Percentiles rank a stretch among this genome's conserved stretches.
phyloP scores from a whole-genome alignment of 2,888 invertebrate species.

The Nomada ruficornis region DNA sequence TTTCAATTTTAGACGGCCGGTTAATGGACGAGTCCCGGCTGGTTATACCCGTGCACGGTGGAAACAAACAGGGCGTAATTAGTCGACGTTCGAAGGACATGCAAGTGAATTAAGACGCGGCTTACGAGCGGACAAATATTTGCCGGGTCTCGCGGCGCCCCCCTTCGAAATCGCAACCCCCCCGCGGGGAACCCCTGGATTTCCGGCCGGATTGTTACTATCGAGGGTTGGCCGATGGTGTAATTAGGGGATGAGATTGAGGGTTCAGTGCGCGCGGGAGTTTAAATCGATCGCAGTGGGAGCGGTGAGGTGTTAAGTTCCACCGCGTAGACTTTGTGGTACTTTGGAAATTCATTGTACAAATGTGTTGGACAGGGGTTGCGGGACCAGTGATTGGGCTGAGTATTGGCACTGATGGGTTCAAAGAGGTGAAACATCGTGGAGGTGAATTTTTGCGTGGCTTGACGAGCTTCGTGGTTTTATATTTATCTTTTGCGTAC shows the following conservation, averaged over 20 bases:
- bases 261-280: neutral
- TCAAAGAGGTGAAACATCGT: no score
- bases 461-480: no score
- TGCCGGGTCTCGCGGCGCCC: neutral
- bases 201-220: neutral
- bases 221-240: neutral
- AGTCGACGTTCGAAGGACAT: constrained; percentile 43
- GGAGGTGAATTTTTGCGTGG: no score
- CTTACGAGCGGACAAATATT: constrained; percentile 42
- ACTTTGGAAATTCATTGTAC: no score
- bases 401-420: no score
- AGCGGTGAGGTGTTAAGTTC: no score
- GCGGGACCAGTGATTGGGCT: no score
- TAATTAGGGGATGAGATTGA: no score
- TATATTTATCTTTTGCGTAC: no score
- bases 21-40: constrained; percentile 41
- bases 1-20: constrained; percentile 48
- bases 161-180: neutral
- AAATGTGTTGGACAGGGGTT: no score
- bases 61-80: constrained; percentile 45
- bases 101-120: constrained; percentile 49
- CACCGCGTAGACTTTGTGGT: no score
- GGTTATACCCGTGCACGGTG: neutral
- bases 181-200: constrained; percentile 3
- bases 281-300: neutral